Evolutionary conservation across 2,113 vertebrate genomes (phyloP).

Genomic region (Takifugu bimaculatus): DNA sequence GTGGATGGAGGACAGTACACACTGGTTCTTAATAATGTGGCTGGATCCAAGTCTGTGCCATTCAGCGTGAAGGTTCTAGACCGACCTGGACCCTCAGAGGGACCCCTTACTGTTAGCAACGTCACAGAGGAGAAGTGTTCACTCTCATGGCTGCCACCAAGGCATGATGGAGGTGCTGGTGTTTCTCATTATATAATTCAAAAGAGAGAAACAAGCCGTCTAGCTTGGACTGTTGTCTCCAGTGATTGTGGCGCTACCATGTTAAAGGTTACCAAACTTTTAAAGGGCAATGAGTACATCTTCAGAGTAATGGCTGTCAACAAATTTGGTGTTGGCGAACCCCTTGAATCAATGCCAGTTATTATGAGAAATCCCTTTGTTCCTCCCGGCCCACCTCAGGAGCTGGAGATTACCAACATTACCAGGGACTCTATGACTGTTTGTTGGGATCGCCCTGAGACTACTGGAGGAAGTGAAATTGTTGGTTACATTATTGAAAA

Average conservation of each 20-base stretch:
- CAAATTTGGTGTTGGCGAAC: conserved; percentile 91
- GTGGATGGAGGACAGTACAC: conserved; percentile 93
- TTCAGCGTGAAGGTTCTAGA: conserved; percentile 93
- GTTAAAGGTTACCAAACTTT: conserved; percentile 93
- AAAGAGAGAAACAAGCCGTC: conserved; percentile 95
- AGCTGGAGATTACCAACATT: conserved; percentile 90
- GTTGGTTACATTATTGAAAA: conserved; percentile 92
- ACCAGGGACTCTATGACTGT: conserved; percentile 97
- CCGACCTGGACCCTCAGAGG: conserved; percentile 91
- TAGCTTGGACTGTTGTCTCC: conserved; percentile 93
- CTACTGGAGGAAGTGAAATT: conserved; percentile 92
- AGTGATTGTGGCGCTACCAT: conserved; percentile 88
- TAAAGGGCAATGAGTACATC: conserved; percentile 96
- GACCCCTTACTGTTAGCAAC: conserved; percentile 88
- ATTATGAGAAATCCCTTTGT: conserved; percentile 96
- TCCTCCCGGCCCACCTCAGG: conserved; percentile 84
- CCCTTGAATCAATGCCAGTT: conserved; percentile 89
- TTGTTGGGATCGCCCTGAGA: conserved; percentile 90
- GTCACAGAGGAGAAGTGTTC: conserved; percentile 94
- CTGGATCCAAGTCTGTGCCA: conserved; percentile 86
- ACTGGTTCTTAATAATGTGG: conserved; percentile 91
- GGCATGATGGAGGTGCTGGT: conserved; percentile 91
- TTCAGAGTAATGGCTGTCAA: conserved; percentile 98
- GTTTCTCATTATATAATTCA: conserved; percentile 94
- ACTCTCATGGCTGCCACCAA: conserved; percentile 89